Evolutionary conservation across 92 coral and sea anemone genomes (phyloP), one percentile per base, ranked within the genome.

Genomic region (Porites cylindrica): DNA sequence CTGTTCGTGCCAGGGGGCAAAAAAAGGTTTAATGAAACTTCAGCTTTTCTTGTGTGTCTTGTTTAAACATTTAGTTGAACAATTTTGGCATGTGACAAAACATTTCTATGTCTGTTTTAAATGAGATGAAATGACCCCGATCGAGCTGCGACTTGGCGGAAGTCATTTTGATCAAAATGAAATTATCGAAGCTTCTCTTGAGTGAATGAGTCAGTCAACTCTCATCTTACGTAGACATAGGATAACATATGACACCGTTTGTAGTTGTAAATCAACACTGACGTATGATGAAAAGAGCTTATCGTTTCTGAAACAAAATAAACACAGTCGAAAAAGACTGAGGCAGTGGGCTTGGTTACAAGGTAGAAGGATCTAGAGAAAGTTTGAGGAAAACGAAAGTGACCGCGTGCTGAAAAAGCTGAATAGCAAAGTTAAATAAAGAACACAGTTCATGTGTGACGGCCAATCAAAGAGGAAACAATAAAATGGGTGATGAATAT

Each of bases 1-100:
- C 86, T 82, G 86, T 71, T 82, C 78, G 16, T 56, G 59, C 86
- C 70, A 56, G 86, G 86, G 86, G 86, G 86, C 76, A 71, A 11
- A 72, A 58, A 14, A 70, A 23, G 51, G 23, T 54, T 56, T 58
- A 58, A 71, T 29, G 69, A 29, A 82, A 70, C 77, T 70, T 26
- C 64, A 11, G 18, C 67, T 32, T 54, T 60, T 53, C 53, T 18
- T 47, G 53, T 47, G 53, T 59, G 86, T 24, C 85, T 19, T 43
- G 23, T 53, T 61, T 58, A 56, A 43, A 70, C 67, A 56, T 68
- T 59, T 59, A 59, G 77, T 1, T 82, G 77, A 43, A 58, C 68
- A 69, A 18, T 26, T 59, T 61, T 59, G 43, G 26, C 64, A 69
- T 16, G 38, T 47, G 69, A 58, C 69, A 56, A 38, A 70, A 68